Base-by-base conservation (phyloP, 1,140 invertebrate genomes). In the Lerema accius region DNA sequence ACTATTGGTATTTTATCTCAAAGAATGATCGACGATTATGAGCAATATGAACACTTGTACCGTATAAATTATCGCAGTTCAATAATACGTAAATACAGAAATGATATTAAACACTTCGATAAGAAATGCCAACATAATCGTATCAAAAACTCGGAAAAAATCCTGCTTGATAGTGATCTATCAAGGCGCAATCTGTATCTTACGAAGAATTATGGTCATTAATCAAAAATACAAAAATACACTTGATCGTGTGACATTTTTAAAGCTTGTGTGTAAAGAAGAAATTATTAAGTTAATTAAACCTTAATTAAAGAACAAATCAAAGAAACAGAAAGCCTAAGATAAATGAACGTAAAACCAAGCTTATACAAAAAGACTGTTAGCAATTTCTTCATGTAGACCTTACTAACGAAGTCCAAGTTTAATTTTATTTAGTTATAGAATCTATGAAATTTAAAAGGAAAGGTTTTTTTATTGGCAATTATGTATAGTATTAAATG, bases 401-500 rank as follows among this genome's bases (percentile, higher is more conserved):
- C n/a, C n/a, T n/a, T n/a, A n/a, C n/a, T n/a, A n/a, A n/a, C n/a
- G n/a, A n/a, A n/a, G n/a, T n/a, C n/a, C n/a, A n/a, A n/a, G n/a
- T n/a, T n/a, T n/a, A n/a, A n/a, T n/a, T n/a, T n/a, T n/a, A n/a
- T n/a, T n/a, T n/a, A n/a, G n/a, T n/a, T n/a, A n/a, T n/a, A n/a
- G n/a, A n/a, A n/a, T n/a, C n/a, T n/a, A n/a, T n/a, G n/a, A n/a
- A n/a, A n/a, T n/a, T n/a, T n/a, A n/a, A n/a, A n/a, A n/a, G n/a
- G n/a, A n/a, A n/a, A n/a, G n/a, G n/a, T n/a, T n/a, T n/a, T n/a
- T n/a, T n/a, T n/a, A n/a, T n/a, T n/a, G n/a, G n/a, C n/a, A n/a
- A n/a, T n/a, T n/a, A n/a, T n/a, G n/a, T n/a, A 45, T 45, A 10
- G 11, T 9, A 45, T 45, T 16, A 32, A 32, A 32, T 32, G 28